These are phyloP conservation scores for Aleiodes leptofemur DNA, from an alignment of 2,888 invertebrate genomes.

Conservation along the genomic window DNA sequence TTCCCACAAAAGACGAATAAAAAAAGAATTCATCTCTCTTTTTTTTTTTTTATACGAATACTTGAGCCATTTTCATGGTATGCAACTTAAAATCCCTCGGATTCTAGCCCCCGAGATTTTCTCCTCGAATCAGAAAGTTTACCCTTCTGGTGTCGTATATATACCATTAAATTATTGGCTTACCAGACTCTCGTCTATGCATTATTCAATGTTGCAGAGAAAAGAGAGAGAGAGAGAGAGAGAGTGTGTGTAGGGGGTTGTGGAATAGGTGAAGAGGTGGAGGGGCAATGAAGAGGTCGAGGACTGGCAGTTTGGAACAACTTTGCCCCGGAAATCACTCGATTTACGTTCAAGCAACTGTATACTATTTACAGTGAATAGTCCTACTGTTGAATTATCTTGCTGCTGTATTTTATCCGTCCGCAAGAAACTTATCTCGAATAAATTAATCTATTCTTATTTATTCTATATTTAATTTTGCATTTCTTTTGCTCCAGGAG, in stretches of 20 bases:
- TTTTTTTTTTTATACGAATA: no score
- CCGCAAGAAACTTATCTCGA: no score
- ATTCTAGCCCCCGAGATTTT: constrained; percentile 19
- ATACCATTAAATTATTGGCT: constrained; percentile 60
- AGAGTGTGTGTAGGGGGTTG: no score
- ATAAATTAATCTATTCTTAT: no score
- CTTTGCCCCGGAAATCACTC: constrained; percentile 55
- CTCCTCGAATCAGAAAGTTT: constrained; percentile 22
- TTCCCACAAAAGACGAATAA: constrained; percentile 34
- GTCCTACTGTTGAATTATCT: constrained; percentile 31
- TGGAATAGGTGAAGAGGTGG: constrained; percentile 29
- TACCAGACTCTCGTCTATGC: constrained; percentile 59
- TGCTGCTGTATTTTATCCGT: constrained; percentile 18
- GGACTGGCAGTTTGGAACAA: constrained; percentile 51
- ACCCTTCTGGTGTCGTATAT: constrained; percentile 22
- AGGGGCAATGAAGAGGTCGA: constrained; percentile 36
- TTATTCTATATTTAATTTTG: no score
- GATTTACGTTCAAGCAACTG: constrained; percentile 55
- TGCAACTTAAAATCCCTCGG: constrained; percentile 50
- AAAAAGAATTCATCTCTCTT: constrained; percentile 24
- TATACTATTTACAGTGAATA: constrained; percentile 45
- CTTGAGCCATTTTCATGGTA: constrained; percentile 6
- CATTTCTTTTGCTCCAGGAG: no score
- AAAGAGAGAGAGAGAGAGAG: constrained; percentile 14
- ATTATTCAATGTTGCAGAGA: constrained; percentile 61